These are phyloP conservation scores for Papilio polytes DNA, from an alignment of 1,140 invertebrate species.

Conservation along the genomic window DNA sequence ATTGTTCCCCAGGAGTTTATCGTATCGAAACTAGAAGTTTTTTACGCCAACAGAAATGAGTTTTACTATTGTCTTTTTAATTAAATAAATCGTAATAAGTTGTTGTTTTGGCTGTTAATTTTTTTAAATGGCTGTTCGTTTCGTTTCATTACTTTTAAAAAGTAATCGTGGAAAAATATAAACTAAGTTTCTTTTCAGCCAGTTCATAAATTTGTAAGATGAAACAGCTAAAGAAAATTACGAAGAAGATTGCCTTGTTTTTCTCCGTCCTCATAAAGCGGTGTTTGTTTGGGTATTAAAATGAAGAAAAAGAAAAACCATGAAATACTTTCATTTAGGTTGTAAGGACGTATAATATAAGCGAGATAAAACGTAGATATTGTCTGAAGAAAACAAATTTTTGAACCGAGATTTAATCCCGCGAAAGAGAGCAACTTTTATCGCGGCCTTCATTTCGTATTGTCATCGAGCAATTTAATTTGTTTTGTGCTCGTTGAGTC, in stretches of 20 bases:
- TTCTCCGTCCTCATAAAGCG: slow-evolving; percentile 46
- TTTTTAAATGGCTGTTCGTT: neutral
- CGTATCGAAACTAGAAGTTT: no score
- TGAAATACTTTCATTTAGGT: slow-evolving; percentile 42
- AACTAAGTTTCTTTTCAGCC: slow-evolving; percentile 30
- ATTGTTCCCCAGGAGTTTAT: no score
- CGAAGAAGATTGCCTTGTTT: slow-evolving; percentile 37
- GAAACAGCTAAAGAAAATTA: slow-evolving; percentile 40
- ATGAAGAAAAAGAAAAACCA: slow-evolving; percentile 45
- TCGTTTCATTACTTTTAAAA: neutral
- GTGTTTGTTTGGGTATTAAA: slow-evolving; percentile 56
- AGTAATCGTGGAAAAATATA: slow-evolving; percentile 12
- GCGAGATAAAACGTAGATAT: slow-evolving; percentile 51
- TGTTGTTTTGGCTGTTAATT: neutral
- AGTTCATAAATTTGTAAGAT: slow-evolving; percentile 38
- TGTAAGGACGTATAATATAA: slow-evolving; percentile 40
- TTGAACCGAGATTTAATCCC: slow-evolving; percentile 56
- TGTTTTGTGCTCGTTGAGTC: slow-evolving; percentile 21
- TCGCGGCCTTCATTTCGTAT: slow-evolving; percentile 39
- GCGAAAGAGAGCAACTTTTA: slow-evolving; percentile 44
- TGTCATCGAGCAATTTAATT: slow-evolving; percentile 46
- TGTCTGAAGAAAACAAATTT: slow-evolving; percentile 52
- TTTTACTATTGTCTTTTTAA: no score
- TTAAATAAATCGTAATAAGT: neutral
- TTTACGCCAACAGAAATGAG: no score